These are phyloP conservation scores for Carcinoscorpius rotundicauda DNA, from an alignment of 1,140 invertebrate species.

Conservation along the genomic window DNA sequence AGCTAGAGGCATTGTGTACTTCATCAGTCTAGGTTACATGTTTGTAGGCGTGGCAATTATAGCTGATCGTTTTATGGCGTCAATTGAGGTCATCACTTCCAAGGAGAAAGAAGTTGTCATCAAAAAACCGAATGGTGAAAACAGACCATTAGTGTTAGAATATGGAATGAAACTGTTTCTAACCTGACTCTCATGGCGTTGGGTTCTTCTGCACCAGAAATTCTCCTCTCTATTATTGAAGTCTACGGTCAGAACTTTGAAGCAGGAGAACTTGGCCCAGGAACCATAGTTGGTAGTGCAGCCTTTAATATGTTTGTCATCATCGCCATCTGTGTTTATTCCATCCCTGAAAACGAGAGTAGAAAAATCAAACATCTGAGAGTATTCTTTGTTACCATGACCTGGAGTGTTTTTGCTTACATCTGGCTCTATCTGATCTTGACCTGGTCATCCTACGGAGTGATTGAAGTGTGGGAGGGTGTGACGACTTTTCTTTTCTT, in stretches of 20 bases:
- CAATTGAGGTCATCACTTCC: conserved; percentile 97
- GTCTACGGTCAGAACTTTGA: conserved; percentile 87
- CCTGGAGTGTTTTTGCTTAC: conserved; percentile 96
- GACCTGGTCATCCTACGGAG: conserved; percentile 64
- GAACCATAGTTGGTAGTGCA: conserved; percentile 94
- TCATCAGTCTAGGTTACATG: conserved; percentile 72
- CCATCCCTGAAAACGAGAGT: conserved; percentile 43
- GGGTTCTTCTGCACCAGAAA: conserved; percentile 95
- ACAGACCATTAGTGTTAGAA: conserved; percentile 60
- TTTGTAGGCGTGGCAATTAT: conserved; percentile 98
- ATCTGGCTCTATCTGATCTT: conserved; percentile 97
- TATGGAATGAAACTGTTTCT: conserved; percentile 96
- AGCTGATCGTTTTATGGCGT: conserved; percentile 95
- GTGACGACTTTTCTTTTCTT: conserved; percentile 91
- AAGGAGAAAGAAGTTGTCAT: conserved; percentile 79
- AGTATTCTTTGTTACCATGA: conserved; percentile 94
- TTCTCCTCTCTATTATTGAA: conserved; percentile 90
- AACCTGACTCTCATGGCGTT: conserved; percentile 97
- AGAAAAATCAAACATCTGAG: conserved; percentile 77
- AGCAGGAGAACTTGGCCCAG: conserved; percentile 92
- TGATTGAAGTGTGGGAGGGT: conserved; percentile 49
- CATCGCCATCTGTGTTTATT: conserved; percentile 84
- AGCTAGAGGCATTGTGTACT: conserved; percentile 78
- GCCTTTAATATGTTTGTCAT: conserved; percentile 98
- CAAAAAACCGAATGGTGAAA: conserved; percentile 61